Evolutionary conservation across 2,113 vertebrate genomes (phyloP), one percentile per base, ranked within the genome.

Genomic region (Spea bombifrons): DNA sequence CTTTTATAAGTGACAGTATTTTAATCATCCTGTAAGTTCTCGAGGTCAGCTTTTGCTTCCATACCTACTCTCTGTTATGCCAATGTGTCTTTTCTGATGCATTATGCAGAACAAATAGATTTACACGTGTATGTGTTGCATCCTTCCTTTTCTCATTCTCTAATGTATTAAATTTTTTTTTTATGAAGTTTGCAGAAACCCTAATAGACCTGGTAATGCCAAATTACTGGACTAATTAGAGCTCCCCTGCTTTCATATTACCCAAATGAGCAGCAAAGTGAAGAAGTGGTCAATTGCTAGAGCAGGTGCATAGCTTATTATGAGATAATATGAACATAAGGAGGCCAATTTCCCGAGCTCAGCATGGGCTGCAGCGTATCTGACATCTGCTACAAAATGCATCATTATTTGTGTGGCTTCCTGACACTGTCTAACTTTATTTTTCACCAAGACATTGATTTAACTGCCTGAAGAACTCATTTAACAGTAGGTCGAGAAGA

Each of bases 301-400:
- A 79, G 61, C 70, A 78, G 76, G 76, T 78, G 76, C 68, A 64
- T n/a, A 43, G 68, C 76, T 78, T 78, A 71, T 78, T 78, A 72
- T 78, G 48, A 45, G 68, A 65, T 79, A 73, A 79, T 79, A 47
- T 79, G 70, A 73, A 47, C 77, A 79, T 73, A 79, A 79, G 70
- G 70, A 73, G 70, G 55, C 67, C n/a, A 65, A 66, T 73, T 79
- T 79, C 70, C 77, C 57, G 63, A 66, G 70, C 63, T 30, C 49
- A 30, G 76, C 30, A 72, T 72, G 48, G 69, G 15, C 68, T 72
- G 69, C 61, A 66, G 47, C 43, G 61, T 47, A 57, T 73, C 68
- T 53, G 70, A 79, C 70, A 73, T 79, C 70, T 79, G 77, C 49
- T 66, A 47, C 63, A 55, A 73, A 59, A 67, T 73, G 63, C 59